Conservation (phyloP, 2,888 invertebrate genomes). For the Andricus quercusramuli region DNA sequence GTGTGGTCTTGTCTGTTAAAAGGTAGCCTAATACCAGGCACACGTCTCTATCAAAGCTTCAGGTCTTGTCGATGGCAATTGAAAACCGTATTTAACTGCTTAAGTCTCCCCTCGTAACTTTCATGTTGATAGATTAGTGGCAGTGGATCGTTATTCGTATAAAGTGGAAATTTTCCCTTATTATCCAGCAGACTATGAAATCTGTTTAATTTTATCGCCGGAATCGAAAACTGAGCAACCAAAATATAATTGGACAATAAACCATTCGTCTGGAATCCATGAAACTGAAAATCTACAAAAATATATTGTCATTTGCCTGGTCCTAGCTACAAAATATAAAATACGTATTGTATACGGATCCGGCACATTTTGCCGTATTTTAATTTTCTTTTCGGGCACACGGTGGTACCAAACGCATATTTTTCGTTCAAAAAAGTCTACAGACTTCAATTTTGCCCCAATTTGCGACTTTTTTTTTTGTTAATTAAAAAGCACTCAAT, state of each 20-base stretch:
- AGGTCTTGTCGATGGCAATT: slow-evolving; percentile 49
- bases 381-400: no score
- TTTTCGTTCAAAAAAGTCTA: no score
- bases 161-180: slow-evolving; percentile 42
- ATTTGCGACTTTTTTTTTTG: no score
- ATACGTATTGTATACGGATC: no score
- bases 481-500: no score
- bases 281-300: no score
- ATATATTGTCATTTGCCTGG: no score
- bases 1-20: slow-evolving; percentile 18
- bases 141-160: slow-evolving; percentile 42
- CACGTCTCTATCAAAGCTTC: slow-evolving; percentile 32
- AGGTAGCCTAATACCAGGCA: slow-evolving; percentile 27
- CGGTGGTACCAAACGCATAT: no score
- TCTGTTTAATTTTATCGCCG: slow-evolving; percentile 54
- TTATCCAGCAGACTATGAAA: slow-evolving; percentile 51
- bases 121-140: slow-evolving; percentile 45
- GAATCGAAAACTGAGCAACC: slow-evolving; percentile 38
- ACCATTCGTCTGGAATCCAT: slow-evolving; percentile 5
- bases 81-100: slow-evolving; percentile 64
- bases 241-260: slow-evolving; percentile 58
- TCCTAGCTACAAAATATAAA: no score
- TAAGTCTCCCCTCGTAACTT: slow-evolving; percentile 56
- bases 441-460: no score
- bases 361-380: no score